phyloP scores from a whole-genome alignment of 2,113 vertebrate species.

The Apaloderma vittatum region DNA sequence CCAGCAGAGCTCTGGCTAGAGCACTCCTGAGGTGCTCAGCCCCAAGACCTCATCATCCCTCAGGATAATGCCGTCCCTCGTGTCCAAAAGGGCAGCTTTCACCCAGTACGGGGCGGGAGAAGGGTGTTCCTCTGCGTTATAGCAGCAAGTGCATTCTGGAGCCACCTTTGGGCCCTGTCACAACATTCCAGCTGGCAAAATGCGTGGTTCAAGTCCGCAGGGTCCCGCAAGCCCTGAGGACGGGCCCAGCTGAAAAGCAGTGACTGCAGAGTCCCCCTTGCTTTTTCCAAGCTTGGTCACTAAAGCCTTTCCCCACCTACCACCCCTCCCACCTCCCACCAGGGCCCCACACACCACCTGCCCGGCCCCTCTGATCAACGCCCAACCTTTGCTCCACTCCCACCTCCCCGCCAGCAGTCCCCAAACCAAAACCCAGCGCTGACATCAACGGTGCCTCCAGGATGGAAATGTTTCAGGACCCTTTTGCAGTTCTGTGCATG shows the following conservation, averaged over 20 bases:
- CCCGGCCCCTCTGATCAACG: not conserved
- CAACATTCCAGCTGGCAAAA: not conserved
- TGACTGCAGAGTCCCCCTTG: not conserved
- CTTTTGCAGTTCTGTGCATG: rapidly evolving
- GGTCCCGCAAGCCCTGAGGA: not conserved
- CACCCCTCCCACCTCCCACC: not conserved
- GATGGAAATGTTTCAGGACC: not conserved
- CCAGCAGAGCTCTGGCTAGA: not conserved
- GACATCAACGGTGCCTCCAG: not conserved
- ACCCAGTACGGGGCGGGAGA: rapidly evolving
- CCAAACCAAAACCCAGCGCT: rapidly evolving
- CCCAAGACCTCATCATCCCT: not conserved
- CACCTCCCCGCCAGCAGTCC: not conserved
- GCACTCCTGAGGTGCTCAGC: rapidly evolving
- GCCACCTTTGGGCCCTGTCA: not conserved
- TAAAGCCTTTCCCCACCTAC: not conserved
- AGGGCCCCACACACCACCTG: rapidly evolving
- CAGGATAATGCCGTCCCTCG: rapidly evolving
- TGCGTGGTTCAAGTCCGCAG: rapidly evolving
- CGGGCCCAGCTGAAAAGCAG: not conserved
- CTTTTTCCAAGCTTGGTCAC: rapidly evolving
- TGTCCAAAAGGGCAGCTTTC: not conserved
- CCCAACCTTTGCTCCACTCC: not conserved
- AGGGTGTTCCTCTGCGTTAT: rapidly evolving
- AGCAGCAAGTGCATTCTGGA: not conserved